Conservation (phyloP, 2,113 vertebrate genomes). For the Spizaetus ornatus region DNA sequence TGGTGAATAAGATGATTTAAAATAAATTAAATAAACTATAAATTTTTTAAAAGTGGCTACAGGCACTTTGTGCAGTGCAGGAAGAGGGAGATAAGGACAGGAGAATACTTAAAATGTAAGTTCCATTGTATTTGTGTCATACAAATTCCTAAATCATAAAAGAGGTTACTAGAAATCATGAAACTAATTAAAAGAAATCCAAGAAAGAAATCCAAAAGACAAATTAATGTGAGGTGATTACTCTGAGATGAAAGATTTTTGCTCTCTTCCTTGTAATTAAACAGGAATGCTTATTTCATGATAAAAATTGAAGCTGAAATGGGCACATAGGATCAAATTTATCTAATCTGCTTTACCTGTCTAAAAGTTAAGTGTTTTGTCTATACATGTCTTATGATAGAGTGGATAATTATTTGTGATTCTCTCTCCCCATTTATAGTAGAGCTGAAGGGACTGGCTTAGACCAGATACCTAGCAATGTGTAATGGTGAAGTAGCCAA, state of each 20-base stretch:
- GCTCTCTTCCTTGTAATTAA: background rate
- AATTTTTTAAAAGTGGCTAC: background rate
- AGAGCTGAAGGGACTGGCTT: background rate
- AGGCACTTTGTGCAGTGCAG: background rate
- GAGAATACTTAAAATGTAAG: background rate
- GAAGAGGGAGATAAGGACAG: background rate
- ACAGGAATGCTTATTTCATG: background rate
- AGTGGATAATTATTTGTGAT: background rate
- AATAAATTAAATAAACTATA: background rate
- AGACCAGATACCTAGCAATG: background rate
- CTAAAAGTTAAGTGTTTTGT: background rate
- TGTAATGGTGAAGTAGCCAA: background rate
- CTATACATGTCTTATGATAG: background rate
- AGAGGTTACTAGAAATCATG: background rate
- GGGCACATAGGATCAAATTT: background rate
- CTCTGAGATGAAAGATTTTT: background rate
- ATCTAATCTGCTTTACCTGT: background rate
- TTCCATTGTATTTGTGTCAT: background rate
- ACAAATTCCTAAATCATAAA: background rate
- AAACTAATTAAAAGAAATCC: background rate
- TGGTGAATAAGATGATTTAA: background rate
- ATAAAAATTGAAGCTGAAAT: background rate
- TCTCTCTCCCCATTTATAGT: background rate
- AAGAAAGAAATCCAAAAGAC: background rate
- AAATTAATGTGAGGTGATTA: background rate